phyloP scores from a whole-genome alignment of 1,140 invertebrate genomes.

The Cydia amplana region DNA sequence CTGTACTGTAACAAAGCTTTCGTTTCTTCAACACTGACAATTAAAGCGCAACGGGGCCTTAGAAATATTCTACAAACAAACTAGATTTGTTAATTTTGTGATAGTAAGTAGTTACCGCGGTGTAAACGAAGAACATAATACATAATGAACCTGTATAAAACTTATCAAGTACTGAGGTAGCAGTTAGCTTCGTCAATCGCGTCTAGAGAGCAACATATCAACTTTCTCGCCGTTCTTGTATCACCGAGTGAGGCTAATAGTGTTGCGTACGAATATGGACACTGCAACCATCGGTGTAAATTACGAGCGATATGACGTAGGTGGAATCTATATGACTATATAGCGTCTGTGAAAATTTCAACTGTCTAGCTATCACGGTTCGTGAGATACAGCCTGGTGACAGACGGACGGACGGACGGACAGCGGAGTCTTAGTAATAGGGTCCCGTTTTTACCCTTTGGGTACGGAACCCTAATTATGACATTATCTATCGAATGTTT shows the following conservation, averaged over 20 bases:
- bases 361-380: no score
- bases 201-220: conserved; percentile 59
- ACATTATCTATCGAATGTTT: no score
- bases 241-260: conserved; percentile 47
- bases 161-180: neutral
- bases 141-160: neutral
- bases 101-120: neutral
- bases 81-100: neutral
- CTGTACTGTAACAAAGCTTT: neutral
- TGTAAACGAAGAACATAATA: neutral
- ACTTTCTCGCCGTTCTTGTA: conserved; percentile 66
- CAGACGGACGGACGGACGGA: no score
- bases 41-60: neutral
- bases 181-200: conserved; percentile 45
- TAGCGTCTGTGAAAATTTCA: neutral
- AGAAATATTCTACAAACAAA: no score
- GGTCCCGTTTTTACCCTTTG: no score
- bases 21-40: neutral
- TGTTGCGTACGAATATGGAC: conserved; percentile 45
- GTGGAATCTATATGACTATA: neutral
- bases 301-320: conserved; percentile 18
- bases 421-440: no score
- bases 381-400: no score
- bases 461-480: no score
- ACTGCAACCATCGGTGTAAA: conserved; percentile 27